These are phyloP conservation scores for Rhyacichthys aspro DNA, from an alignment of 2,797 vertebrate species.

Conservation along the genomic window DNA sequence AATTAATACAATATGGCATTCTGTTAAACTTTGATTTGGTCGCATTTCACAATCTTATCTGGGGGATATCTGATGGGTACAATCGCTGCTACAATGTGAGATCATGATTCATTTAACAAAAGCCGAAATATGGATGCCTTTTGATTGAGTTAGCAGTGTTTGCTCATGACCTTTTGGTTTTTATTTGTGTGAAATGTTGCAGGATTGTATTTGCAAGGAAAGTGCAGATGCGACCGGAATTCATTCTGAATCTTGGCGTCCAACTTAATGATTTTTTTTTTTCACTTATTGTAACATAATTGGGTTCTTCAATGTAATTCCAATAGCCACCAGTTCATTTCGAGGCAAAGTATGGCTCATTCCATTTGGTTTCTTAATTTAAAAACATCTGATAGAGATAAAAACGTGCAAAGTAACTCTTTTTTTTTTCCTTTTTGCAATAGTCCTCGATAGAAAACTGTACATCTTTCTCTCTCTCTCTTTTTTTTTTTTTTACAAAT, in stretches of 20 bases:
- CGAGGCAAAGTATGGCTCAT: slow-evolving; percentile 30
- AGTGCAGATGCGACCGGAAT: slow-evolving; percentile 47
- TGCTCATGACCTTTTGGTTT: background rate
- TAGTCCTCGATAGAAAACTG: slow-evolving; percentile 15
- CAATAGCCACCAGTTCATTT: background rate
- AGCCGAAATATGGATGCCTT: slow-evolving; percentile 2
- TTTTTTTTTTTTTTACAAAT: background rate
- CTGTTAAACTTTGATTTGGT: slow-evolving; percentile 33
- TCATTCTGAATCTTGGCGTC: too few relatives aligned
- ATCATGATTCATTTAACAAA: background rate
- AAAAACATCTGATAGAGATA: slow-evolving; percentile 11
- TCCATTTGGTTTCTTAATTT: slow-evolving; percentile 20
- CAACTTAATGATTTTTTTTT: too few relatives aligned
- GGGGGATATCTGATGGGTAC: slow-evolving; percentile 9
- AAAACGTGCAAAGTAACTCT: slow-evolving; percentile 19
- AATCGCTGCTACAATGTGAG: background rate
- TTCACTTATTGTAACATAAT: background rate
- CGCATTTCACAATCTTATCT: slow-evolving; percentile 16
- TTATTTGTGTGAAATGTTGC: slow-evolving; percentile 25
- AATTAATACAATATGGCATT: slow-evolving; percentile 71
- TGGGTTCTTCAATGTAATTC: background rate
- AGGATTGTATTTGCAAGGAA: slow-evolving; percentile 70
- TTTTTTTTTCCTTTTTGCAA: background rate
- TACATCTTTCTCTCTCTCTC: too few relatives aligned
- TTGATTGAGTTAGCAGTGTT: background rate